Conservation (phyloP, 2,888 invertebrate species). For the Harpagoxenus sublaevis region DNA sequence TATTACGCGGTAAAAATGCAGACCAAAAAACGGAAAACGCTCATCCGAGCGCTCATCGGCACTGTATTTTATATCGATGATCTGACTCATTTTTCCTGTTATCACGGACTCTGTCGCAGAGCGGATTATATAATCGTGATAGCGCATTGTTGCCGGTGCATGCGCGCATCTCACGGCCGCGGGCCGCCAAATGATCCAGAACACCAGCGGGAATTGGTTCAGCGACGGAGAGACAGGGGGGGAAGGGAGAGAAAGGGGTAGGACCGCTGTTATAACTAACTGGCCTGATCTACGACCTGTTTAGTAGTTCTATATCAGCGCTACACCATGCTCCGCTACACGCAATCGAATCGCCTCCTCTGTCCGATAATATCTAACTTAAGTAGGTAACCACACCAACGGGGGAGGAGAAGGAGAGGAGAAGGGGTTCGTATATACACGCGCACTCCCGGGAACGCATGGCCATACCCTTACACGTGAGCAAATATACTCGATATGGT, state of each 20-base stretch:
- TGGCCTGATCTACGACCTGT: conserved; percentile 85
- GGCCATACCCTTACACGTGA: conserved; percentile 34
- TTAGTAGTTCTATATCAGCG: conserved; percentile 86
- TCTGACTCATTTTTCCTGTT: conserved; percentile 40
- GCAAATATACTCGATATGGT: conserved; percentile 68
- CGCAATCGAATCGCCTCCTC: conserved; percentile 77
- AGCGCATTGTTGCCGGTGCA: conserved; percentile 76
- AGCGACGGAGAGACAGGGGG: conserved; percentile 70
- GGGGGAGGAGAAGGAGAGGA: background rate
- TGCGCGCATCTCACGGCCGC: conserved; percentile 83
- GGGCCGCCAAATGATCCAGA: conserved; percentile 86
- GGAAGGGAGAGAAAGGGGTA: conserved; percentile 48
- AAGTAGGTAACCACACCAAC: conserved; percentile 69
- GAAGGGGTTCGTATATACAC: background rate
- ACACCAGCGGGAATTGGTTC: conserved; percentile 86
- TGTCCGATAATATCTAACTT: conserved; percentile 77
- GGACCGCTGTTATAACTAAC: conserved; percentile 83
- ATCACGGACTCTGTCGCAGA: conserved; percentile 66
- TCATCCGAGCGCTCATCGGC: background rate
- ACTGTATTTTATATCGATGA: conserved; percentile 5
- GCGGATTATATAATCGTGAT: conserved; percentile 76
- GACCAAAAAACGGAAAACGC: background rate
- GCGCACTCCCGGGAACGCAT: conserved; percentile 12
- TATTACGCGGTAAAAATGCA: conserved; percentile 14
- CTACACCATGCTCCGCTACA: conserved; percentile 76